Evolutionary conservation across 2,888 invertebrate species (phyloP), one percentile per base, ranked within the genome.

Genomic region (Malachius bipustulatus): DNA sequence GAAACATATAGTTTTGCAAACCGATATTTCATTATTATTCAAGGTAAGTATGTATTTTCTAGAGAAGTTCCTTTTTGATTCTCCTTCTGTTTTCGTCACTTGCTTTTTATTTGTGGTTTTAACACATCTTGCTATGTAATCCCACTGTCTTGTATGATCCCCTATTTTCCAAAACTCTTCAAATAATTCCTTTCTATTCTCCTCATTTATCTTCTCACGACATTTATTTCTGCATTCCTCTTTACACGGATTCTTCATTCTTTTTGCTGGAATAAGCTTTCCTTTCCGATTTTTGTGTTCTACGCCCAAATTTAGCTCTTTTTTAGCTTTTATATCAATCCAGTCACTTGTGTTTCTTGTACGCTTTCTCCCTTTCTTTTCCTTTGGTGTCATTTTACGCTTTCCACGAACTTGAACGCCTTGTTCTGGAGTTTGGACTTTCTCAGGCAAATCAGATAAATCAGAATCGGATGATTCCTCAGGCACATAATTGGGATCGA

Each of bases 61-160:
- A 19, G 24, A 19, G n/a, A 19, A 19, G n/a, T 19, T n/a, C 24
- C 24, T 19, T 8, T n/a, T 6, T n/a, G 24, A 19, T 19, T 19
- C 24, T 19, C 6, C 24, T 8, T n/a, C 24, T 8, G 24, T n/a
- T 8, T 6, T n/a, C 6, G n/a, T 8, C 24, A n/a, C 6, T 19
- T 8, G 24, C n/a, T 19, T 19, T 19, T 19, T 19, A 8, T 19
- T n/a, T 8, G n/a, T n/a, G 6, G 6, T 6, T 19, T n/a, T 19
- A 6, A 19, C 24, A 19, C n/a, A n/a, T n/a, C n/a, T 8, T 19
- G n/a, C 24, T 8, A 19, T 19, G n/a, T 8, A 19, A 19, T 19
- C n/a, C 24, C 24, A 19, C n/a, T 19, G 24, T n/a, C 24, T 19
- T 19, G n/a, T 19, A 19, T 19, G 24, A 19, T 19, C 24, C n/a